Evolutionary conservation across 2,888 invertebrate species (phyloP), one percentile per base, ranked within the genome.

Genomic region (Xestia ashworthii): DNA sequence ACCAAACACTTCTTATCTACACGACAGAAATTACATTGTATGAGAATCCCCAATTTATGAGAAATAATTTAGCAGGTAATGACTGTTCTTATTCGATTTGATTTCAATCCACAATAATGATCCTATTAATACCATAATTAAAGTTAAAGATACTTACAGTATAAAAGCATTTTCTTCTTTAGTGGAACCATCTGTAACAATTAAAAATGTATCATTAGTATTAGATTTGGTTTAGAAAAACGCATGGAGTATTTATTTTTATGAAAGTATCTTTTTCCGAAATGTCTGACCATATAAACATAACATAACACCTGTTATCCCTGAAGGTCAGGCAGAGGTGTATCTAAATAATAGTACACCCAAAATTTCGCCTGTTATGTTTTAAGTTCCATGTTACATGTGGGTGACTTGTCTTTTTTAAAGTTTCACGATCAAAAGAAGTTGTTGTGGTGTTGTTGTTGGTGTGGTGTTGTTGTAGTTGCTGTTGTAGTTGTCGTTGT

Each of bases 151-250:
- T 80, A 81, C 81, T 81, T 50, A 81, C 81, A 83, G 22, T 32
- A 71, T 22, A 12, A 5, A 9, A 55, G 25, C 25, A 50, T 50
- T 71, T 67, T 71, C 55, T 58, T 38, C 48, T 55, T 58, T 19
- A 25, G 38, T 55, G 50, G 46, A 55, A 68, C 38, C 16, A 82
- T 53, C 81, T 81, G 81, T 58, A 81, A 81, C 84, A 81, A 81
- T 64, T 6, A 79, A 32, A 50, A 48, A 62, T n/a, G 14, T 73
- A 55, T 16, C 3, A 71, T 81, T 79, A 81, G 64, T 68, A 48
- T 48, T 6, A 8, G 0, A 41, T 41, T n/a, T 41, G 0, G 41
- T 64, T n/a, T 60, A 16, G 25, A 58, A n/a, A 32, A 16, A 60
- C 1, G 32, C 16, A 60, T 32, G 0, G 16, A 16, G 16, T 60